Evolutionary conservation across 30 jellyfish, hydroid and myxozoan species (phyloP).

Genomic region (Hydractinia symbiolongicarpus): DNA sequence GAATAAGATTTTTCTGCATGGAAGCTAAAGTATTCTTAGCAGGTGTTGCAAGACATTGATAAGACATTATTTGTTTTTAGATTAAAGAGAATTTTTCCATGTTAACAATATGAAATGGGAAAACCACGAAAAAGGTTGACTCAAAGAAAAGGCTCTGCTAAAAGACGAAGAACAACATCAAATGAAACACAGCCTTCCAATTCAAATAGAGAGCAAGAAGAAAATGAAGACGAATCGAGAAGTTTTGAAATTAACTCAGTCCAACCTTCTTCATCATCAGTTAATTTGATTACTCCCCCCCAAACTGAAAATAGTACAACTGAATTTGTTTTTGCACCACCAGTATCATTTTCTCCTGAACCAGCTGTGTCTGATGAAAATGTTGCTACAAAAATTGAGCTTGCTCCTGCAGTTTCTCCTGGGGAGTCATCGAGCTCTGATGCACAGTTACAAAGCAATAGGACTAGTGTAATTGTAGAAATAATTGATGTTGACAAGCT

Average conservation of each 20-base stretch:
- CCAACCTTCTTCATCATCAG: background rate
- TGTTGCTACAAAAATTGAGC: background rate
- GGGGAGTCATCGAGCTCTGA: background rate
- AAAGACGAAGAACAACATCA: background rate
- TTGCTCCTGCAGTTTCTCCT: background rate
- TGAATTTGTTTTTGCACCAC: no score
- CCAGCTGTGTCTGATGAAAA: no score
- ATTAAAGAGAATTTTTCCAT: no score
- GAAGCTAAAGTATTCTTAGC: no score
- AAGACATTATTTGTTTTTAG: no score
- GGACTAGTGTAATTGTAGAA: background rate
- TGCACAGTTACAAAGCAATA: background rate
- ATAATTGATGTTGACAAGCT: constrained; percentile 3
- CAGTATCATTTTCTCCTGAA: no score
- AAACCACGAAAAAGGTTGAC: background rate
- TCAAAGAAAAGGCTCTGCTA: background rate
- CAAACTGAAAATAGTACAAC: no score
- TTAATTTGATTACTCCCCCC: constrained; percentile 10
- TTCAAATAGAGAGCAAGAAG: background rate
- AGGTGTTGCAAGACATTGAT: no score
- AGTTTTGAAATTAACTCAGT: background rate
- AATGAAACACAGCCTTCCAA: background rate
- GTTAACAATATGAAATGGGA: background rate
- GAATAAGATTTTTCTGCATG: no score
- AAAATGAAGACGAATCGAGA: background rate